Conservation (phyloP, 53 echinoderm and acorn worm species). For the Paelopatides confundens region DNA sequence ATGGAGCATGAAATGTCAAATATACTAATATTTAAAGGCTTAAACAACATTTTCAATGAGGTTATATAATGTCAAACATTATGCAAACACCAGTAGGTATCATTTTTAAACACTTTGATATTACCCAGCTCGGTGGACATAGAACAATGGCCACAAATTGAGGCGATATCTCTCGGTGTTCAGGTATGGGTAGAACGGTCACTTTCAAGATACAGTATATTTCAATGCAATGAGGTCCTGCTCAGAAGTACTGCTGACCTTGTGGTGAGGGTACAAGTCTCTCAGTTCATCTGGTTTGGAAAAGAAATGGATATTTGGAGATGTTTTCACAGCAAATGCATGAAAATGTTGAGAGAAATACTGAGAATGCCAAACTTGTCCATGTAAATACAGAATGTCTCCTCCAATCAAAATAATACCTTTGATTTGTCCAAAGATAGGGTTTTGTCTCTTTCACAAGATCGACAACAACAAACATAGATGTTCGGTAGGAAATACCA, state of each 20-base stretch:
- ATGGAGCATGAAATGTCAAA: background rate
- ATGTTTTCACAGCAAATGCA: background rate
- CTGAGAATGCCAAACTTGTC: background rate
- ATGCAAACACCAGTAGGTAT: too few relatives aligned
- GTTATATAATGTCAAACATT: too few relatives aligned
- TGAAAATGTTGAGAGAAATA: background rate
- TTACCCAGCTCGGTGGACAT: too few relatives aligned
- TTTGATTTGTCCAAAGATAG: conserved; percentile 11
- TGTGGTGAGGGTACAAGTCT: background rate
- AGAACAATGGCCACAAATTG: too few relatives aligned
- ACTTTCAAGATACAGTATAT: background rate
- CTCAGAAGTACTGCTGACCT: background rate
- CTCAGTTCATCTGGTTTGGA: background rate
- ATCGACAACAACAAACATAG: background rate
- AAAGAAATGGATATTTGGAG: background rate
- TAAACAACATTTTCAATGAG: too few relatives aligned
- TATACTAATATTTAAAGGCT: background rate
- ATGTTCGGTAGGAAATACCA: conserved; percentile 1
- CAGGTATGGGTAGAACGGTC: background rate
- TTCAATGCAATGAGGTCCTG: conserved; percentile 1
- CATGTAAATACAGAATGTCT: background rate
- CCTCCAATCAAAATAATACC: background rate
- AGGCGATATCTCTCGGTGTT: background rate
- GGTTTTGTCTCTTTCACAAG: background rate
- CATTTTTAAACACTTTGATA: too few relatives aligned